Evolutionary conservation across 2,888 invertebrate species (phyloP).

Genomic region (Lasioglossum oenotherae): DNA sequence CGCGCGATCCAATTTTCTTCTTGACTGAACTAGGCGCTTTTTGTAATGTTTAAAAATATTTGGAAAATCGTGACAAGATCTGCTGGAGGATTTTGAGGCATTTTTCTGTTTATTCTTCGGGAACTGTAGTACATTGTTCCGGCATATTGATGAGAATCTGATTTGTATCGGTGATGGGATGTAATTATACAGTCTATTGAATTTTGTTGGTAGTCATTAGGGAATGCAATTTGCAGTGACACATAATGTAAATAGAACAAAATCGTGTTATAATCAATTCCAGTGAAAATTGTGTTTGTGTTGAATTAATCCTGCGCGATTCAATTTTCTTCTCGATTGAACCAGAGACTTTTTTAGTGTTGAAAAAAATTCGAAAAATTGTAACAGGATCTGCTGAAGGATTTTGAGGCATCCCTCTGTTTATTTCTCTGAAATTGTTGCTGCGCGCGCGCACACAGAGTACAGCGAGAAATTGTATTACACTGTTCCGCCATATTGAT

Average conservation of each 20-base stretch:
- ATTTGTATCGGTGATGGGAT: not conserved
- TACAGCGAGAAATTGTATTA: not conserved
- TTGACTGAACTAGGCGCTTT: too few species aligned
- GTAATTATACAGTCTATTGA: not conserved
- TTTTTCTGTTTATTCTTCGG: too few species aligned
- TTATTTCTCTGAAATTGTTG: not conserved
- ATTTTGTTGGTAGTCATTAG: not conserved
- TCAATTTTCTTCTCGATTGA: not conserved
- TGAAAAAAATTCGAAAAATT: too few species aligned
- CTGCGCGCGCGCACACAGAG: too few species aligned
- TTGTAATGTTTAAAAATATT: too few species aligned
- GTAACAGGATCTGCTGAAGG: too few species aligned
- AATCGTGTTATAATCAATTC: not conserved
- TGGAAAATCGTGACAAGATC: too few species aligned
- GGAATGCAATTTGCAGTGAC: not conserved
- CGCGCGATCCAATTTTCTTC: too few species aligned
- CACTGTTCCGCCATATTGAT: not conserved
- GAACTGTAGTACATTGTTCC: too few species aligned
- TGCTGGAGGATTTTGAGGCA: too few species aligned
- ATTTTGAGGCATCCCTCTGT: too few species aligned
- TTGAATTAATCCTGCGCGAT: not conserved
- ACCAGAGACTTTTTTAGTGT: not conserved
- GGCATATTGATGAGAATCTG: not conserved
- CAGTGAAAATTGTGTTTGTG: not conserved
- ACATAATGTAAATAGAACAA: not conserved